Evolutionary conservation across 2,888 invertebrate species (phyloP).

Genomic region (Esperia sulphurella): DNA sequence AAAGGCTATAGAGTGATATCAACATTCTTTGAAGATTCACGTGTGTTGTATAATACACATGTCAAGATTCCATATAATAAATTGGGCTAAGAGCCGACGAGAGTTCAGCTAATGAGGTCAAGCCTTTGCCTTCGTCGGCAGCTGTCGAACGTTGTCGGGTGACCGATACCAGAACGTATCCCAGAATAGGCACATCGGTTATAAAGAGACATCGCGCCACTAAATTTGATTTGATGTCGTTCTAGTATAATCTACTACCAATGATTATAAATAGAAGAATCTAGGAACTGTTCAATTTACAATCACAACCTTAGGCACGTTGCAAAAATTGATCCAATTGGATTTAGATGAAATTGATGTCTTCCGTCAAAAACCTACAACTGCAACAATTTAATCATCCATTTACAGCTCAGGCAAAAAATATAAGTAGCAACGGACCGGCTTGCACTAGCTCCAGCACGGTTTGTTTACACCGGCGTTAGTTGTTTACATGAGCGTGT

Average conservation of each 20-base stretch:
- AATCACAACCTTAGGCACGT: too few species aligned
- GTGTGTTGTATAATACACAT: background rate
- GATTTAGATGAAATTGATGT: too few species aligned
- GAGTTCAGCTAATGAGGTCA: constrained; percentile 48
- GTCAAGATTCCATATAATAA: constrained; percentile 3
- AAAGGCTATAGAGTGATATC: too few species aligned
- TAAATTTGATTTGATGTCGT: constrained; percentile 3
- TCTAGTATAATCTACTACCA: background rate
- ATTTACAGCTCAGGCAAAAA: background rate
- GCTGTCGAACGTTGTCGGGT: constrained; percentile 61
- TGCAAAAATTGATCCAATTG: too few species aligned
- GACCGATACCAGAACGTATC: constrained; percentile 42
- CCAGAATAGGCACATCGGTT: constrained; percentile 63
- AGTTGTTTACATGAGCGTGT: constrained; percentile 1
- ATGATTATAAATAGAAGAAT: too few species aligned
- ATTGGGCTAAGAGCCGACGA: constrained; percentile 8
- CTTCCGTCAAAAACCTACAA: too few species aligned
- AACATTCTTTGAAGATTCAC: background rate
- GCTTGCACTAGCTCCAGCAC: constrained; percentile 26
- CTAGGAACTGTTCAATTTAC: too few species aligned
- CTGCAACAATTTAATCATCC: too few species aligned
- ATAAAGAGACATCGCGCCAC: constrained; percentile 50
- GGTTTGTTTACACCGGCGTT: constrained; percentile 62
- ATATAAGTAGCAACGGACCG: constrained; percentile 6
- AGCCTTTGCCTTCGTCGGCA: constrained; percentile 44